Conservation (phyloP, 2,113 vertebrate species). For the Xiphophorus hellerii region DNA sequence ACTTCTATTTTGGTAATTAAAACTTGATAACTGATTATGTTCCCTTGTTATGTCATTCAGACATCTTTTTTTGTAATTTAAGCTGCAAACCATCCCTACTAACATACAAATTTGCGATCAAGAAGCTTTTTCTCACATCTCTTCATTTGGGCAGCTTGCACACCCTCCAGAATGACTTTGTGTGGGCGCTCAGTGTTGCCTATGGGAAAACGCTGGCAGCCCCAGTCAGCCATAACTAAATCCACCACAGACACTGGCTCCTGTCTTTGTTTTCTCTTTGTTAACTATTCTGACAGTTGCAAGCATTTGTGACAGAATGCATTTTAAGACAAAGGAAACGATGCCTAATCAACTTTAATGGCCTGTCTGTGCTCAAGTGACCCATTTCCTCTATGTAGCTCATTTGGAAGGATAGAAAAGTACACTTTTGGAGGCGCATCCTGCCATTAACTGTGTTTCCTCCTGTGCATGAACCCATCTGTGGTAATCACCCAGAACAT, state of each 20-base stretch:
- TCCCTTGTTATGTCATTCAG: background rate
- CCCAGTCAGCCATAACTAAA: background rate
- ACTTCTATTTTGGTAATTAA: background rate
- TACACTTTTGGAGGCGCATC: slow-evolving; percentile 29
- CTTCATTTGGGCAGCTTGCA: background rate
- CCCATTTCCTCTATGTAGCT: slow-evolving; percentile 50
- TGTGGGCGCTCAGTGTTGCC: background rate
- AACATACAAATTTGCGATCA: background rate
- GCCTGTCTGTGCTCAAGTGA: slow-evolving; percentile 43
- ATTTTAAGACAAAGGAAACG: slow-evolving; percentile 39
- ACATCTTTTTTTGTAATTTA: background rate
- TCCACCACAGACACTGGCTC: background rate
- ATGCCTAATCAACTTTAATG: slow-evolving; percentile 46
- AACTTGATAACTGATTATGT: background rate
- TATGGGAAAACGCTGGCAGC: background rate
- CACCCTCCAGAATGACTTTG: background rate
- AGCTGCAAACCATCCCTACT: background rate
- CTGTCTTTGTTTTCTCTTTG: background rate
- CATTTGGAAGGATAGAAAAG: slow-evolving; percentile 44
- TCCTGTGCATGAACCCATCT: slow-evolving; percentile 41
- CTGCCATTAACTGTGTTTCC: slow-evolving; percentile 43
- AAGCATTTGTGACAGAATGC: slow-evolving; percentile 30
- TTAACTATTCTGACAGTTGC: slow-evolving; percentile 11
- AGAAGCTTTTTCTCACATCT: background rate
- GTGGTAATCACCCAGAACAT: slow-evolving; percentile 29